These are phyloP conservation scores for Conomelus anceps DNA, from an alignment of 2,888 invertebrate genomes.

Conservation along the genomic window DNA sequence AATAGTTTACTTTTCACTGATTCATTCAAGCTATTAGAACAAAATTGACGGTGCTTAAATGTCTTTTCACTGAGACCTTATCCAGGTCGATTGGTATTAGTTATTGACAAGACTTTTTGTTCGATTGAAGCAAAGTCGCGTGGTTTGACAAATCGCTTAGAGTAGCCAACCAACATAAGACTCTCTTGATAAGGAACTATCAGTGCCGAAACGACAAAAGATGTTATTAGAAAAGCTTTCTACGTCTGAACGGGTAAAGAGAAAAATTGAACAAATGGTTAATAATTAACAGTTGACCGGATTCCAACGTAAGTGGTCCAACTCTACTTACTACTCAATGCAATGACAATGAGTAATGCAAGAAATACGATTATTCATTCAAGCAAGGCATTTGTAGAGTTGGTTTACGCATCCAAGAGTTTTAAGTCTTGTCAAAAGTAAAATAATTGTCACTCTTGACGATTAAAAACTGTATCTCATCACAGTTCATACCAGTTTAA, in stretches of 20 bases:
- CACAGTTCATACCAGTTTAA: too few species aligned
- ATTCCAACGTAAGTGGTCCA: neutral
- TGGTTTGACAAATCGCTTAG: neutral
- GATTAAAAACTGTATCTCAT: too few species aligned
- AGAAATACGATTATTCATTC: too few species aligned
- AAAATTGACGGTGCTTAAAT: neutral
- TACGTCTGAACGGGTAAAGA: neutral
- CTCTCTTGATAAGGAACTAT: neutral
- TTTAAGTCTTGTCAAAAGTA: too few species aligned
- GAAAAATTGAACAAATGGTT: neutral
- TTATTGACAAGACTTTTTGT: neutral
- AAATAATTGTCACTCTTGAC: too few species aligned
- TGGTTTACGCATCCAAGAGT: too few species aligned
- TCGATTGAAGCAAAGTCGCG: neutral
- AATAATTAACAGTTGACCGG: neutral
- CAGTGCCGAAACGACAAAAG: neutral
- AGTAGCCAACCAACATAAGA: neutral
- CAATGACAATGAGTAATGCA: neutral
- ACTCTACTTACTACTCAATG: neutral
- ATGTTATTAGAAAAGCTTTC: too few species aligned
- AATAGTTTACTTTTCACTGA: neutral
- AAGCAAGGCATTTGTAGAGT: too few species aligned
- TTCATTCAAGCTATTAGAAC: neutral
- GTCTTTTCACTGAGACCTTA: neutral
- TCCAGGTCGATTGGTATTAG: neutral